Conservation (phyloP, 2,113 vertebrate genomes). For the Gasterosteus nipponicus region DNA sequence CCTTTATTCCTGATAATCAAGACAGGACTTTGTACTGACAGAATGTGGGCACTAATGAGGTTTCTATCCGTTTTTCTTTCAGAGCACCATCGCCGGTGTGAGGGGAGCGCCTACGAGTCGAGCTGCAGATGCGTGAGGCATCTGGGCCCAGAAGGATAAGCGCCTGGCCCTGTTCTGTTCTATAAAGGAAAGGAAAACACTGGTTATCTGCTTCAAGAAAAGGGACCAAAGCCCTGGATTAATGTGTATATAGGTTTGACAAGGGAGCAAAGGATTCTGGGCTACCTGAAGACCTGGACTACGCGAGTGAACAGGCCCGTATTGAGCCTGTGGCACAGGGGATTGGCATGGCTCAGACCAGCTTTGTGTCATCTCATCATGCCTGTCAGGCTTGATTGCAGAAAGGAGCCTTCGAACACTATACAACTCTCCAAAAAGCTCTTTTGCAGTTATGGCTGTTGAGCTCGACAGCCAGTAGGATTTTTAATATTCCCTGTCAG, state of each 20-base stretch:
- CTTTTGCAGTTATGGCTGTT: slow-evolving; percentile 86
- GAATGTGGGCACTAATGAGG: slow-evolving; percentile 34
- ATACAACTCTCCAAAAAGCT: slow-evolving; percentile 83
- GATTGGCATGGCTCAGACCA: slow-evolving; percentile 80
- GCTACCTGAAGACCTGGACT: slow-evolving; percentile 73
- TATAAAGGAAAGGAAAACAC: slow-evolving; percentile 45
- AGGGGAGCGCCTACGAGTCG: slow-evolving; percentile 57
- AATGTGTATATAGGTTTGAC: slow-evolving; percentile 74
- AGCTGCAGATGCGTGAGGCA: slow-evolving; percentile 63
- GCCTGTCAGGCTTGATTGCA: slow-evolving; percentile 84
- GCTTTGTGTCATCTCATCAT: slow-evolving; percentile 86
- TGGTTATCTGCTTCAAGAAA: slow-evolving; percentile 61
- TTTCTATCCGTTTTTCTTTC: slow-evolving; percentile 62
- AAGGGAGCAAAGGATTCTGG: slow-evolving; percentile 74
- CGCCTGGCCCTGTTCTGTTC: slow-evolving; percentile 46
- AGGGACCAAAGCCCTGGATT: slow-evolving; percentile 77
- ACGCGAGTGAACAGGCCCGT: slow-evolving; percentile 75
- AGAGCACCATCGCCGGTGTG: slow-evolving; percentile 56
- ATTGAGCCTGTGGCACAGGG: slow-evolving; percentile 75
- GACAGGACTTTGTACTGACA: slow-evolving; percentile 9
- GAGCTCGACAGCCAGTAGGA: slow-evolving; percentile 82
- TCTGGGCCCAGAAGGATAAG: slow-evolving; percentile 62
- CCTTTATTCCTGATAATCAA: neutral
- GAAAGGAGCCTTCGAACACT: slow-evolving; percentile 82
- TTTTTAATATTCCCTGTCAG: slow-evolving; percentile 77